phyloP scores from a whole-genome alignment of 2,797 vertebrate genomes.

The Notamacropus eugenii region DNA sequence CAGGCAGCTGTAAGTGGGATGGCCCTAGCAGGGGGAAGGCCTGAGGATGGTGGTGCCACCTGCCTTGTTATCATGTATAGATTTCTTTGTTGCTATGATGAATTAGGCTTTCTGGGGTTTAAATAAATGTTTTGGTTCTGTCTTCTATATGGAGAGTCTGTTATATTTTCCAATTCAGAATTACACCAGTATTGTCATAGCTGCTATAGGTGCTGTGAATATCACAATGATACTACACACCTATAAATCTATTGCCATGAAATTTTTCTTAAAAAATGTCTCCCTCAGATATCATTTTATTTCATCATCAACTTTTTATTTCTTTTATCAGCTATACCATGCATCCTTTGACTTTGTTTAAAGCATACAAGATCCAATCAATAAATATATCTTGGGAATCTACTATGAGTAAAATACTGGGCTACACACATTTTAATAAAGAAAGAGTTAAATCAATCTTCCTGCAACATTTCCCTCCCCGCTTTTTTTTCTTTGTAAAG shows the following conservation, averaged over 20 bases:
- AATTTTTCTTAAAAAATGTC: background rate
- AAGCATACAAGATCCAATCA: background rate
- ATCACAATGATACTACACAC: no score
- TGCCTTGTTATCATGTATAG: no score
- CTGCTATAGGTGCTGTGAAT: no score
- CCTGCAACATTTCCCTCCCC: background rate
- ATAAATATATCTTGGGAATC: background rate
- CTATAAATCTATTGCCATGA: background rate
- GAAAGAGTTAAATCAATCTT: background rate
- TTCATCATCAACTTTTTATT: background rate
- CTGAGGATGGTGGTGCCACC: no score
- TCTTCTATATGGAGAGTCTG: no score
- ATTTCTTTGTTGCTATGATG: no score
- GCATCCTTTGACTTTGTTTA: background rate
- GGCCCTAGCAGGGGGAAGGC: no score
- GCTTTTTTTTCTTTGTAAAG: background rate
- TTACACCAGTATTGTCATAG: no score
- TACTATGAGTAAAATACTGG: background rate
- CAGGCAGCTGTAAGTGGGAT: no score
- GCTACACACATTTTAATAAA: background rate
- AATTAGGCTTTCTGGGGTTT: no score
- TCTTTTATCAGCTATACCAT: background rate
- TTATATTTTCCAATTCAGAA: no score
- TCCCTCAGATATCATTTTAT: background rate
- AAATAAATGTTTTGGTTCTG: no score